Base-by-base conservation (phyloP, 2,113 vertebrate genomes). In the Ictalurus furcatus region DNA sequence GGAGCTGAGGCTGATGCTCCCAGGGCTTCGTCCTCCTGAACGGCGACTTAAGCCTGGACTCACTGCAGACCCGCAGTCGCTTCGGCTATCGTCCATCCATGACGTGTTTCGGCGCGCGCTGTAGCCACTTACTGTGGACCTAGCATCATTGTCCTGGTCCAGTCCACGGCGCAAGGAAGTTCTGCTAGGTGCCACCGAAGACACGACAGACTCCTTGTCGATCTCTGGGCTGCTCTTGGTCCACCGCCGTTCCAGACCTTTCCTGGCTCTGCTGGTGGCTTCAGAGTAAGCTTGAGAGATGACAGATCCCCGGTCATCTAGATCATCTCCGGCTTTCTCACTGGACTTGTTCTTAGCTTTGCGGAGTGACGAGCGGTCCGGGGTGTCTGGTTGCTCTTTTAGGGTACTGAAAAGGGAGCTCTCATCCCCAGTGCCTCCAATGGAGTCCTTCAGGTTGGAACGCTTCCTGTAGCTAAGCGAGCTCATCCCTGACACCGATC, bases 391-490 rank as follows among this genome's bases (percentile, higher is more conserved):
- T 76, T 97, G 95, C 93, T 99, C 97, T 61, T 97, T 96, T 16
- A 99, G 95, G 2, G 97, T 88, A 30, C 95, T 97, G 90, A 99
- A 97, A 79, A 99, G 95, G 0, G 96, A 98, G 88, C 93, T 97
- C 88, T 97, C 96, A 0, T 99, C 98, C 12, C 97, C 98, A 0
- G 90, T 93, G 52, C 98, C 98, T 12, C 97, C 97, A 56, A 98
- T 98, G 89, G 97, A 98, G 90, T 98, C 98, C 92, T 99, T 99
- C 61, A 98, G 94, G 90, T 96, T 94, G 16, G 95, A 96, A 16
- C 98, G 96, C 91, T 97, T 99, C 93, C 98, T 96, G 93, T 99
- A 99, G 96, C 98, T 99, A 61, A 99, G 96, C n/a, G 97, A 97
- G 92, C 98, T 99, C 95, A 97, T 95, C 69, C 95, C 97, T 0